Percentiles rank a stretch among this genome's conserved stretches.
Evolutionary conservation across 2,888 invertebrate species (phyloP).

Genomic region (Orthosia incerta): DNA sequence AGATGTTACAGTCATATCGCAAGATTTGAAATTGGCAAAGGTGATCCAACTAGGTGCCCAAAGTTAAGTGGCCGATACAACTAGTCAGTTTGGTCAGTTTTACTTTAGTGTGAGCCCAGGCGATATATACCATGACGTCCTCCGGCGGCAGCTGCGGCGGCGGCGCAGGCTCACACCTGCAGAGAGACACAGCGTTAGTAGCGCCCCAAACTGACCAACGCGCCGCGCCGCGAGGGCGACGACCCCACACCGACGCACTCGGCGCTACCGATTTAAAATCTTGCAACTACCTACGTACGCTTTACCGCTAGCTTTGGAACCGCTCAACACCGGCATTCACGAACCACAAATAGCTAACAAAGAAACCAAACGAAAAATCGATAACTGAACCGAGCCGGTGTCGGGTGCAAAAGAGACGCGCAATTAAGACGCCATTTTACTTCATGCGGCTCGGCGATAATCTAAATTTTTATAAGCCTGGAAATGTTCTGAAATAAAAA

Average conservation of each 20-base stretch:
- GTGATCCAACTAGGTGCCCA: slow-evolving; percentile 85
- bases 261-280: slow-evolving; percentile 89
- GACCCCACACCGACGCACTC: slow-evolving; percentile 69
- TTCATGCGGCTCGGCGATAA: slow-evolving; percentile 86
- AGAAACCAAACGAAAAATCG: slow-evolving; percentile 72
- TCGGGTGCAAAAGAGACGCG: slow-evolving; percentile 87
- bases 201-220: slow-evolving; percentile 87
- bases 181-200: slow-evolving; percentile 91
- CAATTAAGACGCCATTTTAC: slow-evolving; percentile 90
- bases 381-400: slow-evolving; percentile 82
- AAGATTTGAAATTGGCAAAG: slow-evolving; percentile 90
- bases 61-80: slow-evolving; percentile 90
- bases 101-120: slow-evolving; percentile 91
- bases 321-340: slow-evolving; percentile 70
- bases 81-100: slow-evolving; percentile 89
- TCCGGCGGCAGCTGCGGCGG: slow-evolving; percentile 89
- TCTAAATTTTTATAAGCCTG: slow-evolving; percentile 81
- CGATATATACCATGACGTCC: slow-evolving; percentile 90
- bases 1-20: slow-evolving; percentile 89
- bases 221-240: slow-evolving; percentile 72
- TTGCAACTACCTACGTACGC: slow-evolving; percentile 83
- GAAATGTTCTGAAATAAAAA: slow-evolving; percentile 86
- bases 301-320: slow-evolving; percentile 66
- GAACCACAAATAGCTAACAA: slow-evolving; percentile 72
- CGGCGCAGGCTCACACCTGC: slow-evolving; percentile 91